Percentiles rank a stretch among this genome's conserved stretches.
Conservation (phyloP, 2,888 invertebrate species). For the Tethea ocularis region DNA sequence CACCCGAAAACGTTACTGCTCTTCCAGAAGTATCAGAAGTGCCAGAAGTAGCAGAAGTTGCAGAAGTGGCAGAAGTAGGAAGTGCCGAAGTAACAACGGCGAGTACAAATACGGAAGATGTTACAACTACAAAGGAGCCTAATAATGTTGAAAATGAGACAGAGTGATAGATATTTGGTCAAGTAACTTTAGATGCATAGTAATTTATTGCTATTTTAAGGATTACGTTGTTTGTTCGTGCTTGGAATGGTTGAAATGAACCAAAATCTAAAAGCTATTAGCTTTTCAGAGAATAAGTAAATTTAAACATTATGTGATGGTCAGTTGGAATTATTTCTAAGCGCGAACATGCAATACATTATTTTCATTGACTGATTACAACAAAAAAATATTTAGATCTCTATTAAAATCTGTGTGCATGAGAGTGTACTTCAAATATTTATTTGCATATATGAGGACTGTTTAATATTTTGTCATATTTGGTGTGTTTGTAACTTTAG, state of each 20-base stretch:
- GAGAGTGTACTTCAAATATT: slow-evolving; percentile 1
- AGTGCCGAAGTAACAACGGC: slow-evolving; percentile 18
- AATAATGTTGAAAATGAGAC: slow-evolving; percentile 65
- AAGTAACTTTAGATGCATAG: slow-evolving; percentile 1
- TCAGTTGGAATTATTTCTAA: slow-evolving; percentile 4
- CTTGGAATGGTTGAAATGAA: not conserved
- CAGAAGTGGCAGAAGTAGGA: slow-evolving; percentile 15
- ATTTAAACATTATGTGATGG: not conserved
- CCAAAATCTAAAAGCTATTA: too few relatives aligned
- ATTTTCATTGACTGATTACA: slow-evolving; percentile 8
- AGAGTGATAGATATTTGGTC: slow-evolving; percentile 36
- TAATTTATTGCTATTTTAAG: slow-evolving; percentile 9
- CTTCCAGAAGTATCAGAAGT: slow-evolving; percentile 34
- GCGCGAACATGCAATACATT: slow-evolving; percentile 2
- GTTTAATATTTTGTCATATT: not conserved
- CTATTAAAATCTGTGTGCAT: not conserved
- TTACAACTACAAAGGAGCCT: slow-evolving; percentile 29
- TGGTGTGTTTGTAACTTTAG: not conserved
- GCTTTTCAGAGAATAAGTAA: not conserved
- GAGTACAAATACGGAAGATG: slow-evolving; percentile 17
- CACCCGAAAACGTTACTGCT: slow-evolving; percentile 19
- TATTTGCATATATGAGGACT: not conserved
- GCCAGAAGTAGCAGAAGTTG: slow-evolving; percentile 22
- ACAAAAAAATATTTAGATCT: slow-evolving; percentile 5
- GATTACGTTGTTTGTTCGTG: not conserved